Evolutionary conservation across 2,797 vertebrate genomes (phyloP).

Genomic region (Gallinago stenura): DNA sequence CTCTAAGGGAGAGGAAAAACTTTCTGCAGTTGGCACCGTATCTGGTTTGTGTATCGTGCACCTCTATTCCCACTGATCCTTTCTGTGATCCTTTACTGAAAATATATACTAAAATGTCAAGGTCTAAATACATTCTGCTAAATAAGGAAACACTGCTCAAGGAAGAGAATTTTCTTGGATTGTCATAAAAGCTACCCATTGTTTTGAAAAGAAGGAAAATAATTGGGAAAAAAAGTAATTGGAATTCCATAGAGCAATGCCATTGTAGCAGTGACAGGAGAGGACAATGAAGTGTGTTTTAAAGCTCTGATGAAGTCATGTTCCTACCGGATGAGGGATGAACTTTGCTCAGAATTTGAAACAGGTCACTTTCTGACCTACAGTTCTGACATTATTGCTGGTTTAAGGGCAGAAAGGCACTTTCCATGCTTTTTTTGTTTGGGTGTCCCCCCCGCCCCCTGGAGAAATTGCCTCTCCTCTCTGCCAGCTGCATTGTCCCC

Average conservation of each 20-base stretch:
- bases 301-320: neutral
- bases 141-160: neutral
- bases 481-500: neutral
- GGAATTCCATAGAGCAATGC: neutral
- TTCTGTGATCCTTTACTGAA: neutral
- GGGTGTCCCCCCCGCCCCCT: too few species aligned
- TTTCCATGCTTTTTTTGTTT: neutral
- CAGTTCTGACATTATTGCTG: neutral
- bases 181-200: neutral
- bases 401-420: neutral
- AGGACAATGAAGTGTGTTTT: neutral
- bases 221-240: neutral
- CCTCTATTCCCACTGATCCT: neutral
- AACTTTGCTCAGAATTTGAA: neutral
- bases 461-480: neutral
- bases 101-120: neutral
- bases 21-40: neutral
- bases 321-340: neutral
- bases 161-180: neutral
- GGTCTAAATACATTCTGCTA: neutral
- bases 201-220: neutral
- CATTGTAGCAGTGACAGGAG: neutral
- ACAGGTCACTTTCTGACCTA: neutral
- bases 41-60: neutral
- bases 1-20: neutral